Conservation (phyloP, 1,140 invertebrate species). For the Aphelenchoides fujianensis region DNA sequence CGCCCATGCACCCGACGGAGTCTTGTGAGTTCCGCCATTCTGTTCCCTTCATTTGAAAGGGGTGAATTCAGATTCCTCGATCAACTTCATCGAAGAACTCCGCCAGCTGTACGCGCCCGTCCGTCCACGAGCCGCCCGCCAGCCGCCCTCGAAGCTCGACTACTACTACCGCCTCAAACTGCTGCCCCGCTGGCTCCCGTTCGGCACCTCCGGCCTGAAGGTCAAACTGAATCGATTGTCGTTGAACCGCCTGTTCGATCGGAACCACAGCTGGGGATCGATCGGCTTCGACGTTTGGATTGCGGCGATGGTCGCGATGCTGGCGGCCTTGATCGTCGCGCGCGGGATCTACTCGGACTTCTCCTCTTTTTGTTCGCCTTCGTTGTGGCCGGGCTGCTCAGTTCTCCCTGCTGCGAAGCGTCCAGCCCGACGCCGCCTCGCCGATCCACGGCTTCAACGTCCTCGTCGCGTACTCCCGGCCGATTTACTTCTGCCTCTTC, state of each 20-base stretch:
- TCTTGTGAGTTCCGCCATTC: not conserved
- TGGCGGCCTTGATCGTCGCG: slow-evolving; percentile 80
- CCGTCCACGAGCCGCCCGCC: slow-evolving; percentile 24
- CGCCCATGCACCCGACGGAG: not conserved
- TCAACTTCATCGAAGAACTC: slow-evolving; percentile 4
- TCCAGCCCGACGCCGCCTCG: slow-evolving; percentile 95
- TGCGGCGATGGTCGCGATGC: slow-evolving; percentile 77
- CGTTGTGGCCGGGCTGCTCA: slow-evolving; percentile 80
- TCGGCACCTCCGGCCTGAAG: slow-evolving; percentile 22
- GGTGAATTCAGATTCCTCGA: slow-evolving; percentile 1
- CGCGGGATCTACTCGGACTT: slow-evolving; percentile 84
- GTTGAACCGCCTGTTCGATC: slow-evolving; percentile 3
- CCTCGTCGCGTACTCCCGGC: too few species aligned
- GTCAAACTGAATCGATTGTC: slow-evolving; percentile 23
- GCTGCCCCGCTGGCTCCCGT: slow-evolving; percentile 34
- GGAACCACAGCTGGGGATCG: slow-evolving; percentile 66
- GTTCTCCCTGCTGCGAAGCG: slow-evolving; percentile 94
- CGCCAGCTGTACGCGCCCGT: not conserved
- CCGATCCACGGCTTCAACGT: slow-evolving; percentile 76
- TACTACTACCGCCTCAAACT: slow-evolving; percentile 54
- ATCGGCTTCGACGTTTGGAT: slow-evolving; percentile 79
- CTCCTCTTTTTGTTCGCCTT: slow-evolving; percentile 92
- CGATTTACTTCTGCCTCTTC: slow-evolving; percentile 90
- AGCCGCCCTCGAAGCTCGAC: slow-evolving; percentile 37
- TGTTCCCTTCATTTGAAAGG: not conserved